A percentile compares a stretch with the other conserved stretches of the same genome.
Conservation (phyloP, 2,888 invertebrate species). For the Latrodectus hesperus region DNA sequence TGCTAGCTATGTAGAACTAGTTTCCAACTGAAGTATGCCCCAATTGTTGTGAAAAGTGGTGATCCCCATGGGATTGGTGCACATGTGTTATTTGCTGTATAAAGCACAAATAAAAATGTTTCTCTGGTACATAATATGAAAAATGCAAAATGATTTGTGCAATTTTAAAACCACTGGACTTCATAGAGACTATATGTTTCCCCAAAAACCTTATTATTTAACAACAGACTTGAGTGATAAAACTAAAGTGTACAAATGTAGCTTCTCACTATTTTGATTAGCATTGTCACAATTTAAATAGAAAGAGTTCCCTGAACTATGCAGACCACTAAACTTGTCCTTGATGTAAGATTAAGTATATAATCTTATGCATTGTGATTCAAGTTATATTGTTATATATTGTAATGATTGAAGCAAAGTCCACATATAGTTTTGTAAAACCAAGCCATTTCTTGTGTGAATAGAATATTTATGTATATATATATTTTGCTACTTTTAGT, state of each 20-base stretch:
- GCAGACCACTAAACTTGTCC: too few relatives aligned
- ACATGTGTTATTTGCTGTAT: constrained; percentile 56
- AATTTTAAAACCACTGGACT: constrained; percentile 59
- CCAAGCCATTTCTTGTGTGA: too few relatives aligned
- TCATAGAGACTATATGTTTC: constrained; percentile 14
- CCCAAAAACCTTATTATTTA: background rate
- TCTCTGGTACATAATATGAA: constrained; percentile 41
- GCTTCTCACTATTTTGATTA: too few relatives aligned
- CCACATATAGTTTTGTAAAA: too few relatives aligned
- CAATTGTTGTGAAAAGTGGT: background rate
- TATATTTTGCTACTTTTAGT: too few relatives aligned
- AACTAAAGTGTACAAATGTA: background rate
- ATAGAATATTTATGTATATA: too few relatives aligned
- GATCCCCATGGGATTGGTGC: constrained; percentile 56
- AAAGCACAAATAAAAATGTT: constrained; percentile 58
- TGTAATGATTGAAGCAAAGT: too few relatives aligned
- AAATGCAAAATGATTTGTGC: constrained; percentile 51
- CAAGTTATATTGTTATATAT: too few relatives aligned
- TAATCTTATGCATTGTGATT: too few relatives aligned
- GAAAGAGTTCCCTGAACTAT: too few relatives aligned
- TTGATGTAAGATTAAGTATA: too few relatives aligned
- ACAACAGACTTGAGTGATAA: constrained; percentile 15
- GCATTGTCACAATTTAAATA: too few relatives aligned
- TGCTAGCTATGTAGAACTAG: constrained; percentile 93
- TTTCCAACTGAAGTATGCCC: constrained; percentile 43